phyloP scores from a whole-genome alignment of 2,113 vertebrate genomes.

The Bostrychus sinensis region DNA sequence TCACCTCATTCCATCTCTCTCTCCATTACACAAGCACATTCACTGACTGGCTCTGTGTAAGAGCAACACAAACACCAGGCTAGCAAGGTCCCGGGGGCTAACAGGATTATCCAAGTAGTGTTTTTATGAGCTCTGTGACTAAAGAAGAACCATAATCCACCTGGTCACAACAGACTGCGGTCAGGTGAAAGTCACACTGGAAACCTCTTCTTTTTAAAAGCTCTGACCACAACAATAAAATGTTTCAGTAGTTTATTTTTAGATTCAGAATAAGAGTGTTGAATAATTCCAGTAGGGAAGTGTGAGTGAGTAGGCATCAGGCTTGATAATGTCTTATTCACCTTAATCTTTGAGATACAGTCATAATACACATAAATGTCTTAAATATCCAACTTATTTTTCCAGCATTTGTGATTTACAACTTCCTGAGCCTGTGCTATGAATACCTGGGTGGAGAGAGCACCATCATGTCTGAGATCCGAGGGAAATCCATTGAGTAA shows the following conservation, averaged over 20 bases:
- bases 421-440: conserved; percentile 95
- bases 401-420: conserved; percentile 95
- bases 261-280: no score
- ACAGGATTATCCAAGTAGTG: conserved; percentile 44
- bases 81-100: conserved; percentile 2
- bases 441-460: conserved; percentile 96
- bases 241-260: no score
- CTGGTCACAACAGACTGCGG: conserved; percentile 19
- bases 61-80: background rate
- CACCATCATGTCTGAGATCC: conserved; percentile 95
- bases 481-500: conserved; percentile 90
- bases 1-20: conserved; percentile 7
- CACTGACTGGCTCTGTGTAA: background rate
- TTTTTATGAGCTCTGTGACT: conserved; percentile 41
- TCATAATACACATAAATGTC: no score
- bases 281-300: no score
- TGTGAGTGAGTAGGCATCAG: no score
- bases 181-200: conserved; percentile 17
- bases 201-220: background rate
- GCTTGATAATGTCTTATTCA: no score
- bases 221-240: background rate
- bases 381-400: conserved; percentile 18
- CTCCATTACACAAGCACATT: background rate
- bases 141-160: conserved; percentile 39
- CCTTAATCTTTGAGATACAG: no score